Evolutionary conservation across 2,888 invertebrate species (phyloP).

Genomic region (Chesias legatella): DNA sequence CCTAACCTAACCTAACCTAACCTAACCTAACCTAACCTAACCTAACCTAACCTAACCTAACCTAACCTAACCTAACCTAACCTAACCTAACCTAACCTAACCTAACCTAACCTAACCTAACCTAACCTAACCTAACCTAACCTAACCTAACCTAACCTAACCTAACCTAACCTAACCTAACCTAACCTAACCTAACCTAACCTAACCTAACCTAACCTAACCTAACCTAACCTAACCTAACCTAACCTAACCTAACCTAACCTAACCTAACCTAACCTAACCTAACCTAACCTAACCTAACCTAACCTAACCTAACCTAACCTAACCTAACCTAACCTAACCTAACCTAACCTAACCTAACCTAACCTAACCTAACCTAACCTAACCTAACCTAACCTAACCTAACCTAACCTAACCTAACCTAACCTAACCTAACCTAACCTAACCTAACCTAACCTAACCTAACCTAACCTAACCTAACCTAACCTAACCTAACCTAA

Average conservation of each 20-base stretch:
- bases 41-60: too few species aligned
- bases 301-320: constrained; percentile 17
- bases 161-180: constrained; percentile 12
- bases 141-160: constrained; percentile 14
- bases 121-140: too few species aligned
- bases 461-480: constrained; percentile 18
- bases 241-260: constrained; percentile 17
- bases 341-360: constrained; percentile 8
- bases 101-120: too few species aligned
- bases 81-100: too few species aligned
- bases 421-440: constrained; percentile 11
- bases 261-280: constrained; percentile 5
- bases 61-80: too few species aligned
- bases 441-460: constrained; percentile 13
- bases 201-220: constrained; percentile 14
- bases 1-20: too few species aligned
- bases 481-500: constrained; percentile 21
- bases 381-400: constrained; percentile 1
- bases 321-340: constrained; percentile 21
- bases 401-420: constrained; percentile 20
- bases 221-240: constrained; percentile 15
- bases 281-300: constrained; percentile 5
- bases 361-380: constrained; percentile 5
- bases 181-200: constrained; percentile 12
- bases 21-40: too few species aligned